Percentiles rank a stretch among this genome's conserved stretches.
Evolutionary conservation across 2,113 vertebrate species (phyloP).

Genomic region (Sinocyclocheilus grahami): DNA sequence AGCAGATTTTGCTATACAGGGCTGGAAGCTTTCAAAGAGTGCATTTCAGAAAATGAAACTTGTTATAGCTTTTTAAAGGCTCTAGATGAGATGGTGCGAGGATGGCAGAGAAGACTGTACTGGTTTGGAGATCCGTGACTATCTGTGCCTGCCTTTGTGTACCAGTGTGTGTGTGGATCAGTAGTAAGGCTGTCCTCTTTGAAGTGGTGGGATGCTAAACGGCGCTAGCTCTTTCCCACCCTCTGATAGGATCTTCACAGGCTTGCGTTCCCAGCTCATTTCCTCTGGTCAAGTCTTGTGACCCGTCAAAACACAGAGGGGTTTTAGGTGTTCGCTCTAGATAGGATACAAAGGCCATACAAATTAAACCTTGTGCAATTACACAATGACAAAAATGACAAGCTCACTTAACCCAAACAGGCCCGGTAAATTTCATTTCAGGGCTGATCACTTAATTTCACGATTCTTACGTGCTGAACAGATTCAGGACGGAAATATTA

Average conservation of each 20-base stretch:
- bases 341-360: conserved; percentile 1
- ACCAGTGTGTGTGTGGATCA: neutral
- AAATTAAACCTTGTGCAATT: neutral
- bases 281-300: conserved; percentile 55
- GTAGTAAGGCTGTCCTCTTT: conserved; percentile 22
- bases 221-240: conserved; percentile 44
- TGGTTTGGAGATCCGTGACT: neutral
- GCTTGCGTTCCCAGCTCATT: conserved; percentile 48
- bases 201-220: conserved; percentile 34
- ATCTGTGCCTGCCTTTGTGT: conserved; percentile 11
- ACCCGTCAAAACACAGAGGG: conserved; percentile 43
- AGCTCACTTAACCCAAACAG: neutral
- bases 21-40: conserved; percentile 56
- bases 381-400: neutral
- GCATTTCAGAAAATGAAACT: conserved; percentile 50
- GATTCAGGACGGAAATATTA: neutral
- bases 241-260: conserved; percentile 51
- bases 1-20: conserved; percentile 75
- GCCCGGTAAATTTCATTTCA: neutral
- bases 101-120: neutral
- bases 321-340: conserved; percentile 9
- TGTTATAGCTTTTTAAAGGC: conserved; percentile 40
- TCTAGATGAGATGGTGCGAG: neutral
- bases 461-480: neutral
- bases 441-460: neutral